Percentiles rank a stretch among this genome's conserved stretches.
These are phyloP conservation scores for Lutjanus campechanus DNA, from an alignment of 2,797 vertebrate genomes.

Conservation along the genomic window DNA sequence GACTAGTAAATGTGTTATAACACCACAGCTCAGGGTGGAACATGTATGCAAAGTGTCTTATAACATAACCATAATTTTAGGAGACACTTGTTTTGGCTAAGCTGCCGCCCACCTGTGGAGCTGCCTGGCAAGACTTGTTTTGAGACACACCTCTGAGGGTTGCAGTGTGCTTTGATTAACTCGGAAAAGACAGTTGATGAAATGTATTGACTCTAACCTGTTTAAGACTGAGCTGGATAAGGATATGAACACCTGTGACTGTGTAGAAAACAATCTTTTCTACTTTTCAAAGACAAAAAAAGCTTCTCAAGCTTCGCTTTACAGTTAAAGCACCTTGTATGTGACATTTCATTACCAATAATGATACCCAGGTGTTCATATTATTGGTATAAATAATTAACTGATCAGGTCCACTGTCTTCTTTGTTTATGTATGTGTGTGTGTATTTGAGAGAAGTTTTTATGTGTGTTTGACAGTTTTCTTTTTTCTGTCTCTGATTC, in stretches of 20 bases:
- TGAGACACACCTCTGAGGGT: conserved; percentile 24
- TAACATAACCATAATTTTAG: conserved; percentile 19
- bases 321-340: background rate
- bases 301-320: background rate
- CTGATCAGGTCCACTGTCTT: background rate
- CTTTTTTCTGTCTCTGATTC: too few species aligned
- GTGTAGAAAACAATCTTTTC: background rate
- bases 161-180: background rate
- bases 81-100: conserved; percentile 10
- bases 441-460: too few species aligned
- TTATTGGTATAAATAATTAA: conserved; percentile 17
- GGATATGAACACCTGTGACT: background rate
- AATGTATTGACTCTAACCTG: background rate
- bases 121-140: conserved; percentile 24
- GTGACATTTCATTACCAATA: conserved; percentile 1
- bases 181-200: background rate
- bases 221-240: background rate
- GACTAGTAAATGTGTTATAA: conserved; percentile 29
- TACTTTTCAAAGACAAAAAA: too few species aligned
- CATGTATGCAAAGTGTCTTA: conserved; percentile 11
- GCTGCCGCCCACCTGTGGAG: conserved; percentile 15
- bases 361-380: conserved; percentile 31
- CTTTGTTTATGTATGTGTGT: background rate
- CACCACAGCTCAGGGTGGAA: conserved; percentile 35
- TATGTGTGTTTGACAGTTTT: too few species aligned